Evolutionary conservation across 2,797 vertebrate genomes (phyloP), one percentile per base, ranked within the genome.

Genomic region (Molossus molossus): DNA sequence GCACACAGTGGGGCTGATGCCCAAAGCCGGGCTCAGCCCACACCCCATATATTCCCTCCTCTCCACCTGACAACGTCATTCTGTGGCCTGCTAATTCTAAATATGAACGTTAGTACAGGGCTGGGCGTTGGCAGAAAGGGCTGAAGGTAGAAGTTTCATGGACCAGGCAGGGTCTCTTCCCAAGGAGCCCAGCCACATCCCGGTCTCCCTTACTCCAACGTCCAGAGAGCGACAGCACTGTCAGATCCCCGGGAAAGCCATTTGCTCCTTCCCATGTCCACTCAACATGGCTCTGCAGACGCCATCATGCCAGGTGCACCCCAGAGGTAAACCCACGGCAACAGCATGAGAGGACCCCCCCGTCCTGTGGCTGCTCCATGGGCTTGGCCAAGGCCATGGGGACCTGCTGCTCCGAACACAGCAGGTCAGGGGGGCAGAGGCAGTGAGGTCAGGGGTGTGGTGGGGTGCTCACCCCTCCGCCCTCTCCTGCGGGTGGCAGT

Each of bases 281-380:
- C 29, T 57, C 27, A 64, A 70, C 37, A 29, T 9, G 29, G 15
- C 6, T 58, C 58, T 70, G 60, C 40, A 17, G 87, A 87, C 0
- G 11, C 37, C 18, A 29, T 76, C 53, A 65, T 57, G 7, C 18
- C 25, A 10, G 4, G 15, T 14, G 14, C 0, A 57, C 15, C 48
- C 79, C 33, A 18, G 27, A 60, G 13, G 27, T 21, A 82, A 18
- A 33, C 37, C 23, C 1, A 0, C 10, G 58, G 37, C 45, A 20
- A 1, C 40, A 1, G 13, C 50, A 13, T 64, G 45, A 10, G 25
- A 0, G 18, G 58, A n/a, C 2, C 5, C 40, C 25, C 62, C 25
- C 33, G 13, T 70, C 58, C 10, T 27, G 1, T 20, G 7, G 27
- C 40, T 40, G 14, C 23, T 60, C 23, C 0, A 29, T 37, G 72